These are phyloP conservation scores for Lutjanus erythropterus DNA, from an alignment of 2,113 vertebrate genomes.

Conservation along the genomic window DNA sequence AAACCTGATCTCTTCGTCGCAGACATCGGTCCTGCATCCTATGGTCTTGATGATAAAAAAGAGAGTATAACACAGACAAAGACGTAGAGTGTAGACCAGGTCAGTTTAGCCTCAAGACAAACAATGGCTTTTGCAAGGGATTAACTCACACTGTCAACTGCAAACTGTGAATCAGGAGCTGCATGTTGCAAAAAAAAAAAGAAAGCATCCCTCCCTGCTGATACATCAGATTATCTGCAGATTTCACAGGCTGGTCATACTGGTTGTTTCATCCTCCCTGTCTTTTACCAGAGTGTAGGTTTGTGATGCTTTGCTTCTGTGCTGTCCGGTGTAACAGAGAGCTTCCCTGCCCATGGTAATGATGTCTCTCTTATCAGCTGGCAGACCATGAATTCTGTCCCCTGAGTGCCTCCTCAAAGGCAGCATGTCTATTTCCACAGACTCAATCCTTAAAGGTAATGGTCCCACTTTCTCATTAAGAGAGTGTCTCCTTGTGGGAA, in stretches of 20 bases:
- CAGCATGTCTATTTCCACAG: constrained; percentile 58
- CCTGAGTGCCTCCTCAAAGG: constrained; percentile 71
- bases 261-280: constrained; percentile 42
- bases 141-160: constrained; percentile 32
- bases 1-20: neutral
- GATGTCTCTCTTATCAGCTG: constrained; percentile 51
- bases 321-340: constrained; percentile 26
- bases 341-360: constrained; percentile 25
- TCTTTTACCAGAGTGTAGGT: constrained; percentile 25
- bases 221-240: constrained; percentile 25
- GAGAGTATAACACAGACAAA: neutral
- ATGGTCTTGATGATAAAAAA: neutral
- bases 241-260: constrained; percentile 66
- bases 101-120: constrained; percentile 53
- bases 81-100: constrained; percentile 7
- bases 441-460: constrained; percentile 50
- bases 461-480: constrained; percentile 38
- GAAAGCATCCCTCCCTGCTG: constrained; percentile 11
- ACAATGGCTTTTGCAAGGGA: constrained; percentile 14
- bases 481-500: constrained; percentile 73
- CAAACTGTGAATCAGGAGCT: constrained; percentile 16
- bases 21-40: neutral
- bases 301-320: constrained; percentile 34
- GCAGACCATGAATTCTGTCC: constrained; percentile 46
- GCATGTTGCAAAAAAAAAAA: constrained; percentile 21